Conservation (phyloP, 2,113 vertebrate genomes). For the Nibea coibor region DNA sequence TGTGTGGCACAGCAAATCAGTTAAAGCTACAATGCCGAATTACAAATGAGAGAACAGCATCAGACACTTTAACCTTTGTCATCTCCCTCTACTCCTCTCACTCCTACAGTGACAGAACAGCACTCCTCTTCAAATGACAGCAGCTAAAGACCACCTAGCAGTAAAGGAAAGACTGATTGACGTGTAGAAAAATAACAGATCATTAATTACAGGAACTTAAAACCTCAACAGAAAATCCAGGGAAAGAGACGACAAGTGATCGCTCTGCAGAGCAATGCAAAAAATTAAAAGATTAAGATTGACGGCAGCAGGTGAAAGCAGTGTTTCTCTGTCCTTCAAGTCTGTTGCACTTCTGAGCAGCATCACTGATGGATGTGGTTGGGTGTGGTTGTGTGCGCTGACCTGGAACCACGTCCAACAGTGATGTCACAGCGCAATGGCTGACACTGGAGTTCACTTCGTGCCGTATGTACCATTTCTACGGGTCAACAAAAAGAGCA, state of each 20-base stretch:
- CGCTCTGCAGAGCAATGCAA: neutral
- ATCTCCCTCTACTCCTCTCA: neutral
- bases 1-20: neutral
- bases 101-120: neutral
- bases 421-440: neutral
- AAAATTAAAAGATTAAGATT: neutral
- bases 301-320: neutral
- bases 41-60: neutral
- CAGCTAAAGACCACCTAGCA: neutral
- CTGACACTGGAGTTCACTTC: neutral
- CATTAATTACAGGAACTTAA: neutral
- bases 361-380: neutral
- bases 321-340: neutral
- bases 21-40: neutral
- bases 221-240: slow-evolving; percentile 6
- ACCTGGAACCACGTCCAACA: slow-evolving; percentile 3
- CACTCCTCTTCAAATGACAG: neutral
- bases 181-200: neutral
- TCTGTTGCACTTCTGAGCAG: neutral
- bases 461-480: slow-evolving; percentile 2
- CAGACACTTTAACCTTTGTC: neutral
- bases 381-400: neutral
- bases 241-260: neutral
- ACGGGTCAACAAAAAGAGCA: slow-evolving; percentile 6
- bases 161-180: neutral